A percentile compares a stretch with the other conserved stretches of the same genome.
Conservation (phyloP, 2,797 vertebrate species). For the Danio tinwini region DNA sequence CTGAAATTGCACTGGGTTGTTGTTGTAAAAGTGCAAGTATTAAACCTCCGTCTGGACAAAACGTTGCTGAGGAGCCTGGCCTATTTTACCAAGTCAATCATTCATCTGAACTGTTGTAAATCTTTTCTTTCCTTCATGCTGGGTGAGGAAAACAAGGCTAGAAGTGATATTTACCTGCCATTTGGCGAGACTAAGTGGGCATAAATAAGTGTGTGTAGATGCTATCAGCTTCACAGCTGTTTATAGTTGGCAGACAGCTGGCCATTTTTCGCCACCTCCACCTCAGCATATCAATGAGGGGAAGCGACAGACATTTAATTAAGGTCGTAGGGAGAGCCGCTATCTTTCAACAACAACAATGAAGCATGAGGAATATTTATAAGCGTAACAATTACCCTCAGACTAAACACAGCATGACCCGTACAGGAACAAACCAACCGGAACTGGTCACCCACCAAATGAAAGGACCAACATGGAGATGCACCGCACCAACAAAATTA, state of each 20-base stretch:
- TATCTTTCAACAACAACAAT: conserved; percentile 47
- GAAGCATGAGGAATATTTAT: conserved; percentile 41
- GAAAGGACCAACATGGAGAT: neutral
- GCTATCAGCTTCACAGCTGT: conserved; percentile 12
- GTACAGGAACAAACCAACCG: conserved; percentile 11
- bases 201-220: neutral
- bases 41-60: neutral
- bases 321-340: conserved; percentile 27
- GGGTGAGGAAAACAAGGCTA: neutral
- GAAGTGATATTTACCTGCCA: neutral
- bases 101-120: neutral
- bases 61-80: neutral
- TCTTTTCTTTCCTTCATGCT: neutral
- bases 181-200: neutral
- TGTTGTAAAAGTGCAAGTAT: conserved; percentile 11
- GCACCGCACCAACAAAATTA: neutral
- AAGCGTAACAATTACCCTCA: conserved; percentile 24
- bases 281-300: conserved; percentile 48
- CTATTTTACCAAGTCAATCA: neutral
- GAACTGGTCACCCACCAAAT: conserved; percentile 3
- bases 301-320: conserved; percentile 45
- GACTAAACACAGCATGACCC: conserved; percentile 24
- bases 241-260: conserved; percentile 35
- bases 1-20: conserved; percentile 30
- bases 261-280: conserved; percentile 1